These are phyloP conservation scores for Neodiprion lecontei DNA, from an alignment of 1,140 invertebrate genomes.

Conservation along the genomic window DNA sequence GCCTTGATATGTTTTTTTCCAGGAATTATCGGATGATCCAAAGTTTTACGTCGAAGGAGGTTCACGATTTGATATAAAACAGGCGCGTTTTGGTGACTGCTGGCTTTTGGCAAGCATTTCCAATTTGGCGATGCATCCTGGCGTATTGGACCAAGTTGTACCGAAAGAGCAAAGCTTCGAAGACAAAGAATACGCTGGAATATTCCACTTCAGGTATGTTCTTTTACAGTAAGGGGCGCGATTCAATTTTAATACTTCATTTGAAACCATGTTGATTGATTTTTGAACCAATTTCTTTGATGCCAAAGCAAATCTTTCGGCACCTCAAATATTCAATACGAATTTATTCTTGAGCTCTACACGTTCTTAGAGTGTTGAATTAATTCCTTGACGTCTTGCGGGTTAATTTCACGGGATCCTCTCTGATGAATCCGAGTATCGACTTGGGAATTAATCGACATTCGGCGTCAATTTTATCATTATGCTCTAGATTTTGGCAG, in stretches of 20 bases:
- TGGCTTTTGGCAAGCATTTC: slow-evolving; percentile 97
- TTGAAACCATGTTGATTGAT: slow-evolving; percentile 1
- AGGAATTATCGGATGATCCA: slow-evolving; percentile 70
- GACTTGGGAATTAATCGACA: neutral
- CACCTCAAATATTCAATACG: no score
- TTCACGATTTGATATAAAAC: slow-evolving; percentile 95
- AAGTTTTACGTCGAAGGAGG: slow-evolving; percentile 94
- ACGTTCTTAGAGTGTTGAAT: no score
- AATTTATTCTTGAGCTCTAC: no score
- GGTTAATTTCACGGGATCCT: no score
- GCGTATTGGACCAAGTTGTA: slow-evolving; percentile 92
- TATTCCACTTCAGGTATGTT: slow-evolving; percentile 87
- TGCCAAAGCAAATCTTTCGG: neutral
- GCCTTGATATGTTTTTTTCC: neutral
- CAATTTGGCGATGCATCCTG: slow-evolving; percentile 88
- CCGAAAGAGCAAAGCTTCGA: slow-evolving; percentile 92
- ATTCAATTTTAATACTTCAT: neutral
- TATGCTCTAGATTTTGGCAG: slow-evolving; percentile 84
- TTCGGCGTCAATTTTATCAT: no score
- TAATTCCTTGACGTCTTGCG: no score
- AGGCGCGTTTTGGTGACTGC: slow-evolving; percentile 97
- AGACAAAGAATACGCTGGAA: slow-evolving; percentile 90
- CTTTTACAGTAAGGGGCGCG: neutral
- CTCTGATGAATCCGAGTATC: no score
- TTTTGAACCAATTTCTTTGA: neutral